phyloP scores from a whole-genome alignment of 2,797 vertebrate genomes.

The Sebastes oblongus region DNA sequence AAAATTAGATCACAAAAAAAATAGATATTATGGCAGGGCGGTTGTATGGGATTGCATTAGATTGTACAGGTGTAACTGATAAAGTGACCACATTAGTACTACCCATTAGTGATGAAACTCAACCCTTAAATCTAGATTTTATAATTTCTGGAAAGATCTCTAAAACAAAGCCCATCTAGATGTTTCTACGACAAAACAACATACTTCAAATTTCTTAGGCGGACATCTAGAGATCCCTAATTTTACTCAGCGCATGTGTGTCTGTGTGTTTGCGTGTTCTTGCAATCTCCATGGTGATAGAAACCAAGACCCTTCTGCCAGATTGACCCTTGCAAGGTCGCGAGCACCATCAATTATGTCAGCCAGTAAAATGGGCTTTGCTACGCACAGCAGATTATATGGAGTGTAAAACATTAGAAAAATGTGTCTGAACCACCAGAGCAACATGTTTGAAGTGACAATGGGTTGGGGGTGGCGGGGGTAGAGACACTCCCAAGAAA shows the following conservation, averaged over 20 bases:
- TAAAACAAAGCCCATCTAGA: background rate
- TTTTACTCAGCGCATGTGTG: slow-evolving; percentile 4
- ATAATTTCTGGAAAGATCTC: background rate
- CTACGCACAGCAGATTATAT: slow-evolving; percentile 90
- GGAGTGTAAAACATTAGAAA: slow-evolving; percentile 96
- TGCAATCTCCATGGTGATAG: slow-evolving; percentile 78
- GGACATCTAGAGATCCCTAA: background rate
- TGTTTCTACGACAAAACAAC: slow-evolving; percentile 1
- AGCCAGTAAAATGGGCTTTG: slow-evolving; percentile 84
- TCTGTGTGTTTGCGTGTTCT: slow-evolving; percentile 42
- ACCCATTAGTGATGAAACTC: background rate
- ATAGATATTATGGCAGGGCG: background rate
- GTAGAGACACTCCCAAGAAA: slow-evolving; percentile 84
- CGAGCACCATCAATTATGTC: slow-evolving; percentile 87
- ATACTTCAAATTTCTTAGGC: background rate
- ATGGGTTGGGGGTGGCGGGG: slow-evolving; percentile 51
- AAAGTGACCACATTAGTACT: background rate
- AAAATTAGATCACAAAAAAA: background rate
- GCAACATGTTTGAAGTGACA: slow-evolving; percentile 88
- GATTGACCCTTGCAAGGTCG: slow-evolving; percentile 81
- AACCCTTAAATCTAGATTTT: background rate
- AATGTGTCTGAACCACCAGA: slow-evolving; percentile 89
- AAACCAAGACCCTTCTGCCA: slow-evolving; percentile 85
- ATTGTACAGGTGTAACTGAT: background rate
- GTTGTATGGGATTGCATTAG: background rate